Evolutionary conservation across 2,797 vertebrate species (phyloP).

Genomic region (Mionectes olivaceus): DNA sequence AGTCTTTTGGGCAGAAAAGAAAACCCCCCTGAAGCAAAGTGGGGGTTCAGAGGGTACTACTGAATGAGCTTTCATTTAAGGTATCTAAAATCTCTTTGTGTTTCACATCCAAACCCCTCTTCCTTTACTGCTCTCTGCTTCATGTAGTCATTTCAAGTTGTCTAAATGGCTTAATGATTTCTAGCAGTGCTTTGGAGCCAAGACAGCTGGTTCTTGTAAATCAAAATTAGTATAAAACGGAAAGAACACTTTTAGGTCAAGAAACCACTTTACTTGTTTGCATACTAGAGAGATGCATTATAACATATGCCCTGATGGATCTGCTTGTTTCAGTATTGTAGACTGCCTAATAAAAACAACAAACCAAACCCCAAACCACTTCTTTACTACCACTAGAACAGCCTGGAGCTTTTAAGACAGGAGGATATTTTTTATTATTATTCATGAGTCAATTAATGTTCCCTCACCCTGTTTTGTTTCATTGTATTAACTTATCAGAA

Average conservation of each 20-base stretch:
- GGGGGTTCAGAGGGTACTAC: not conserved
- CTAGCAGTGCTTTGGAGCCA: not conserved
- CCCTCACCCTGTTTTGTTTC: not conserved
- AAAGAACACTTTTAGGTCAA: slow-evolving; percentile 6
- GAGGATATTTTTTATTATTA: not conserved
- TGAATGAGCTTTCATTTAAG: not conserved
- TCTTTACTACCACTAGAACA: not conserved
- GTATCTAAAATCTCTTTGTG: not conserved
- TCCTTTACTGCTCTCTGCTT: not conserved
- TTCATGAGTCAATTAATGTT: not conserved
- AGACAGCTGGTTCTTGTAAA: slow-evolving; percentile 19
- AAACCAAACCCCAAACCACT: not conserved
- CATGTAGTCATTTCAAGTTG: not conserved
- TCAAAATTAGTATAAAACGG: not conserved
- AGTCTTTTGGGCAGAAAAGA: not conserved
- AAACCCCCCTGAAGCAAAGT: not conserved
- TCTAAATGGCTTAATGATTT: slow-evolving; percentile 15
- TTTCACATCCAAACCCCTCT: not conserved
- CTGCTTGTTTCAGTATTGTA: slow-evolving; percentile 3
- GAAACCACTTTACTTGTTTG: not conserved
- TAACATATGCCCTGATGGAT: not conserved
- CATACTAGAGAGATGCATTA: not conserved
- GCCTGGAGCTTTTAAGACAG: not conserved
- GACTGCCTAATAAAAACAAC: not conserved
- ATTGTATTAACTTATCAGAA: not conserved